Evolutionary conservation across 2,888 invertebrate species (phyloP), one percentile per base, ranked within the genome.

Genomic region (Ophion costatus): DNA sequence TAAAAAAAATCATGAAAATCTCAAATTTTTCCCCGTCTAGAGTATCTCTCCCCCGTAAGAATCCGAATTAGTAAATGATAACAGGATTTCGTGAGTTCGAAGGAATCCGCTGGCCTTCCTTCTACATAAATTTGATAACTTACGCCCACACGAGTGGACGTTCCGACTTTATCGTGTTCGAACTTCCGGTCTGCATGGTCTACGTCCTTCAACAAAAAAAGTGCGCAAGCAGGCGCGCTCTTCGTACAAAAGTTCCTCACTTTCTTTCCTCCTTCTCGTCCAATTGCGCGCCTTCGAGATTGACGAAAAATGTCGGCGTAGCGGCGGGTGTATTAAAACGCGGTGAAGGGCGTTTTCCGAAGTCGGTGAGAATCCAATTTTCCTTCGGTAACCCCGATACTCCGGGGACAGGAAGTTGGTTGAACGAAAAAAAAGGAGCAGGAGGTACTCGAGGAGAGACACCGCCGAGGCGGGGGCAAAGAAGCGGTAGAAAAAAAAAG

Each of bases 321-420:
- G 29, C 29, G n/a, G 80, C 67, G 38, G 64, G 42, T 5, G n/a
- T 14, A 66, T 42, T 24, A 38, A 5, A 38, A 5, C 22, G 33
- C 11, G 63, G 63, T 71, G 84, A 84, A 71, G 73, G 75, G 80
- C 81, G 81, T 79, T 82, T 84, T 66, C 81, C 78, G 73, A 87
- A 85, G 75, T 69, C 80, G 45, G 74, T 86, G 84, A 82, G 83
- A 87, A 87, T 85, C 87, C 84, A 89, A 91, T 90, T 91, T 90
- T 90, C 88, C 87, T 88, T 87, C 89, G 88, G 90, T 90, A 61
- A 88, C 87, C 86, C 73, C 84, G 77, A 73, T 85, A 66, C 73
- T 74, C 51, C 77, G 85, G 82, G 74, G 83, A 82, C 83, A 90
- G 90, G 89, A 90, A 90, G 88, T 89, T 86, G 88, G 66, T 66